phyloP scores from a whole-genome alignment of 2,888 invertebrate species.

The Lymantria monacha region DNA sequence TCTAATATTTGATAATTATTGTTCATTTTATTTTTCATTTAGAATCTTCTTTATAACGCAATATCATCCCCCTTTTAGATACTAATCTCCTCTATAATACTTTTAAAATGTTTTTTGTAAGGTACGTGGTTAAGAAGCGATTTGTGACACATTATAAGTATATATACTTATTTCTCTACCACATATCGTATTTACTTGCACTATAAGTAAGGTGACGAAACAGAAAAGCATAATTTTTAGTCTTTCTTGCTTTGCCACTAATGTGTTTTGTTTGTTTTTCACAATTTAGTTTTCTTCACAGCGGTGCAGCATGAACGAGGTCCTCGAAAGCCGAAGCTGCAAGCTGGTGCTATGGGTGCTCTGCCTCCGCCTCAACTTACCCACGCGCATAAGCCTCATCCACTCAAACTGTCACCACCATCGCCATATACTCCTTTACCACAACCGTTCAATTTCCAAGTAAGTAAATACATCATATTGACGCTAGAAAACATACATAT shows the following conservation, averaged over 20 bases:
- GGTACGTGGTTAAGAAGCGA: too few relatives aligned
- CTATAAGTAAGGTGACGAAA: too few relatives aligned
- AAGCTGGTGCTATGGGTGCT: slow-evolving; percentile 70
- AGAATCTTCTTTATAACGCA: too few relatives aligned
- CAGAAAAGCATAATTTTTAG: too few relatives aligned
- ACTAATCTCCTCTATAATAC: too few relatives aligned
- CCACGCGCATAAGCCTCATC: slow-evolving; percentile 69
- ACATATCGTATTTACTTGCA: too few relatives aligned
- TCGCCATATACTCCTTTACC: slow-evolving; percentile 67
- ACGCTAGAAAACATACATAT: too few relatives aligned
- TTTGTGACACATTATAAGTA: too few relatives aligned
- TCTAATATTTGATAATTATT: not conserved
- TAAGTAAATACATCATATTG: slow-evolving; percentile 37
- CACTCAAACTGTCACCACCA: slow-evolving; percentile 70
- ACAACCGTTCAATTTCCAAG: slow-evolving; percentile 73
- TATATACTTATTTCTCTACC: too few relatives aligned
- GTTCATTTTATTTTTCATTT: not conserved
- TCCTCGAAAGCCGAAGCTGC: slow-evolving; percentile 95
- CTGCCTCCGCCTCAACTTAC: slow-evolving; percentile 57
- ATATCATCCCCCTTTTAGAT: too few relatives aligned
- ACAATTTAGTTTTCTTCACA: slow-evolving; percentile 54
- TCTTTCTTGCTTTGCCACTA: too few relatives aligned
- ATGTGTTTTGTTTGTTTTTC: not conserved
- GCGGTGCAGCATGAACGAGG: slow-evolving; percentile 99
- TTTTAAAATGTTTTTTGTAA: too few relatives aligned